Evolutionary conservation across 2,888 invertebrate species (phyloP).

Genomic region (Oeneis ivallda): DNA sequence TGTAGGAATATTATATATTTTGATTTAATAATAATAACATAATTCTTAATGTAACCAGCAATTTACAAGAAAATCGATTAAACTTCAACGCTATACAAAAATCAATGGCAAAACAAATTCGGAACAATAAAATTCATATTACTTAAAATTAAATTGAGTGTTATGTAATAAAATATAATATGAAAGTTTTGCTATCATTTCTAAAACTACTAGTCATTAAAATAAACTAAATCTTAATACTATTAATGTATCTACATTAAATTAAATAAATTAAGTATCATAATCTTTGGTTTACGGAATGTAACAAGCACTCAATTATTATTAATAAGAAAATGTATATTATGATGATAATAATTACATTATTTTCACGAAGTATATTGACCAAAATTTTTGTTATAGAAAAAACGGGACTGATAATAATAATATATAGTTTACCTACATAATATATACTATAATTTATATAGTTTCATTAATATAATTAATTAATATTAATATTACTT

Average conservation of each 20-base stretch:
- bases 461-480: slow-evolving; percentile 43
- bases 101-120: slow-evolving; percentile 2
- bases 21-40: slow-evolving; percentile 64
- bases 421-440: slow-evolving; percentile 48
- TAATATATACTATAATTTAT: slow-evolving; percentile 19
- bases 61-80: slow-evolving; percentile 44
- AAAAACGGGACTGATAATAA: slow-evolving; percentile 55
- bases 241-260: slow-evolving; percentile 27
- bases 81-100: slow-evolving; percentile 22
- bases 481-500: slow-evolving; percentile 48
- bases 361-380: slow-evolving; percentile 59
- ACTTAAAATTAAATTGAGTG: neutral
- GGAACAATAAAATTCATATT: neutral
- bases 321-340: slow-evolving; percentile 10
- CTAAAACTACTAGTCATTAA: slow-evolving; percentile 24
- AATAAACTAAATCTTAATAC: slow-evolving; percentile 32
- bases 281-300: slow-evolving; percentile 52
- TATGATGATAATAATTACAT: slow-evolving; percentile 33
- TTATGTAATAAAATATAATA: neutral
- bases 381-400: slow-evolving; percentile 57
- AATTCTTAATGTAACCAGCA: slow-evolving; percentile 67
- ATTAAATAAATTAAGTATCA: slow-evolving; percentile 13
- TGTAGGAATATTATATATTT: slow-evolving; percentile 76
- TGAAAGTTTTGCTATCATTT: slow-evolving; percentile 24
- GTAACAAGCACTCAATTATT: slow-evolving; percentile 44